Evolutionary conservation across 30 jellyfish, hydroid and myxozoan genomes (phyloP).

Genomic region (Cassiopea xamachana): DNA sequence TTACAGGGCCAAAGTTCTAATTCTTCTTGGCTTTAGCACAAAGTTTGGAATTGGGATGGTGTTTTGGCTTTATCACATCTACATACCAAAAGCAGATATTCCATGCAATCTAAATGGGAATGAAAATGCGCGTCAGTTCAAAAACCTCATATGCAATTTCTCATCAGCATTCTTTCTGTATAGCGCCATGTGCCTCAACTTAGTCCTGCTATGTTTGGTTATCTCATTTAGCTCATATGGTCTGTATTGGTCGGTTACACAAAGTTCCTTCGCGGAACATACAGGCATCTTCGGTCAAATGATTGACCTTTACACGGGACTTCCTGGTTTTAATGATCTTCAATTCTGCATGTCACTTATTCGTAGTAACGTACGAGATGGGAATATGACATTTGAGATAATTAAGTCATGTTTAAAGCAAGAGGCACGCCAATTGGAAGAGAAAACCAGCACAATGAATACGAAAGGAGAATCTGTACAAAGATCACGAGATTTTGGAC

Average conservation of each 20-base stretch:
- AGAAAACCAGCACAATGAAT: neutral
- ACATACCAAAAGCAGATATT: conserved; percentile 67
- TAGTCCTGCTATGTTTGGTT: conserved; percentile 33
- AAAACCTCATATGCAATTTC: conserved; percentile 71
- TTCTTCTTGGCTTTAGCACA: conserved; percentile 39
- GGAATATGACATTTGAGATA: conserved; percentile 67
- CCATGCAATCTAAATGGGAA: conserved; percentile 54
- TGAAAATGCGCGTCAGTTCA: conserved; percentile 38
- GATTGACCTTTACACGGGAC: conserved; percentile 76
- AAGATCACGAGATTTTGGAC: conserved; percentile 64
- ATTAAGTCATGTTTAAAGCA: conserved; percentile 62
- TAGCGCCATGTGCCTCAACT: conserved; percentile 73
- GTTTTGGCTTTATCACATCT: conserved; percentile 55
- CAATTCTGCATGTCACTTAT: conserved; percentile 75
- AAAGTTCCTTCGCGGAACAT: conserved; percentile 55
- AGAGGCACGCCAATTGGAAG: conserved; percentile 64
- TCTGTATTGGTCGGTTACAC: conserved; percentile 62
- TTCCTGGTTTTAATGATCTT: conserved; percentile 77
- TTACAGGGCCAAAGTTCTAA: conserved; percentile 53
- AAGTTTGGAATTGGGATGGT: conserved; percentile 38
- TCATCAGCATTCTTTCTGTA: conserved; percentile 68
- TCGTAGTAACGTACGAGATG: conserved; percentile 77
- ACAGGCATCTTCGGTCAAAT: conserved; percentile 72
- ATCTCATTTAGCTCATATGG: conserved; percentile 53
- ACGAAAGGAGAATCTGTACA: neutral